Evolutionary conservation across 92 coral and sea anemone genomes (phyloP).

Genomic region (Parazoanthus darwini): DNA sequence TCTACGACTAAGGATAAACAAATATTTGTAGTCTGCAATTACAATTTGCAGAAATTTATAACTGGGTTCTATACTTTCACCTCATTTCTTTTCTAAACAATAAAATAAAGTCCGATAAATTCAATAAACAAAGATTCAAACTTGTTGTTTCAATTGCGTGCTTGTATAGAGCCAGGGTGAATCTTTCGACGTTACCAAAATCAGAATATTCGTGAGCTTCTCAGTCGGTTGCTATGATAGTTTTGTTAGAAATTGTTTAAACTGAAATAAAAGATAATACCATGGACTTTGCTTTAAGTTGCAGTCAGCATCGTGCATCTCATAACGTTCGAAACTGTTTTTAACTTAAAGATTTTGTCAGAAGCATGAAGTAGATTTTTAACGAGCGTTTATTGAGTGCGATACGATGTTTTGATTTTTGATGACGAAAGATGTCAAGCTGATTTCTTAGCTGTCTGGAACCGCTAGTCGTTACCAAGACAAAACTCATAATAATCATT

Average conservation of each 20-base stretch:
- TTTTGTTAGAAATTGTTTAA: neutral
- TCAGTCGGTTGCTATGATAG: neutral
- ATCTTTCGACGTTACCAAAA: neutral
- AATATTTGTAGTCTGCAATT: conserved; percentile 25
- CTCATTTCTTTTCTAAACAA: conserved; percentile 24
- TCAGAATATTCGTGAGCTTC: neutral
- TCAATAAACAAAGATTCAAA: neutral
- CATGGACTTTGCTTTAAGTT: neutral
- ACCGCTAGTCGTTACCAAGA: neutral
- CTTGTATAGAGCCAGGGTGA: neutral
- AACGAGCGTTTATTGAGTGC: neutral
- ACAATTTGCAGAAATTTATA: conserved; percentile 12
- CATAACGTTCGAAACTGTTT: neutral
- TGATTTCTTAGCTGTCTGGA: neutral
- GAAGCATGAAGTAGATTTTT: neutral
- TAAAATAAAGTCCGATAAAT: neutral
- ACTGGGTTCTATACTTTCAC: neutral
- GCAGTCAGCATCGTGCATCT: neutral
- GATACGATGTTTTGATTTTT: neutral
- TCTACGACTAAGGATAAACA: conserved; percentile 28
- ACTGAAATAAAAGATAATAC: neutral
- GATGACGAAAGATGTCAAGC: neutral
- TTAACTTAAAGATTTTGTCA: neutral
- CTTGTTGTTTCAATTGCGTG: too few species aligned
- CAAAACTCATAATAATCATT: neutral